Base-by-base conservation (phyloP, 2,888 invertebrate genomes). In the Mythimna pallens region DNA sequence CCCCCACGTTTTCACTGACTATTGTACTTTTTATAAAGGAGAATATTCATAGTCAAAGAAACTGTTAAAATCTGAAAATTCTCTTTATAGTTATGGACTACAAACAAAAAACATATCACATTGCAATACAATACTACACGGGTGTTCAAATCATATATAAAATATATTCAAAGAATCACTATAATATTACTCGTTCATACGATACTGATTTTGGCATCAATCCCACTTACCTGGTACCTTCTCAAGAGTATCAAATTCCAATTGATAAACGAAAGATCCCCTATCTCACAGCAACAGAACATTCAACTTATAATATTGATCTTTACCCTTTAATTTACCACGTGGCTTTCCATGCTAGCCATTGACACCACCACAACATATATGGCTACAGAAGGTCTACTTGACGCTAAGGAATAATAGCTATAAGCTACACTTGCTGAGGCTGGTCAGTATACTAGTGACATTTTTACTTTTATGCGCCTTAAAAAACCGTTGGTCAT, bases 241-340 rank as follows among this genome's bases (percentile, higher is more conserved):
- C 78, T 63, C 82, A 82, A 25, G 62, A 57, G 61, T 69, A 77
- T 78, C 62, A 43, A 9, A 69, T 78, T 77, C 0, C 78, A 34
- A 81, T 34, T 65, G 47, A 69, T n/a, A 68, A 65, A 68, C 36
- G 25, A 65, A 50, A 76, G 65, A 81, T 77, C 34, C 36, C 34
- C 47, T 65, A 82, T 82, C 78, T 50, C 36, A 20, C 10, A 52
- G 17, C 25, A 81, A 65, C 54, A 50, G 25, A 36, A 63, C 66
- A 50, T 66, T 59, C 43, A 54, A 65, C 77, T 82, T 70, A 82
- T 71, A 54, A 62, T 68, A 62, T 62, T 82, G 78, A 82, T 78
- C 83, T 82, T 71, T 65, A 65, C 25, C 66, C 70, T 55, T 65
- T 50, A 40, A 14, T 65, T 34, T 65, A 14, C 47, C 79, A 59